Evolutionary conservation across 2,797 vertebrate species (phyloP).

Genomic region (Oceanodroma leucorhoa): DNA sequence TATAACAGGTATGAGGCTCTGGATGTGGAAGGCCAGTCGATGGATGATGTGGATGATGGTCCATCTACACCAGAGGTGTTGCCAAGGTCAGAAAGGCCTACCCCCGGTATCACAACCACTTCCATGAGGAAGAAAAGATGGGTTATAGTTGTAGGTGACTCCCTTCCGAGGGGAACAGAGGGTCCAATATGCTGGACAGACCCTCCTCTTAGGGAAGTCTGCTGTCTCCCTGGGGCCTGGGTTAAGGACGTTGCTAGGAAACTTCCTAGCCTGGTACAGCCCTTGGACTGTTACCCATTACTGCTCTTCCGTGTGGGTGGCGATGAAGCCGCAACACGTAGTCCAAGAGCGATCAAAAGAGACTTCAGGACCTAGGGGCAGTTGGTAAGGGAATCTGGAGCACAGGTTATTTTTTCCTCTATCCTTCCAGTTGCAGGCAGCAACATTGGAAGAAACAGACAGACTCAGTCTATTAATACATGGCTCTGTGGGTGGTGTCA

Average conservation of each 20-base stretch:
- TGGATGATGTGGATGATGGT: not conserved
- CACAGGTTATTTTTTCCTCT: not conserved
- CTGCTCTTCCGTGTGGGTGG: not conserved
- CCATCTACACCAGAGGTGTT: not conserved
- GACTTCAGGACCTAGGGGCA: not conserved
- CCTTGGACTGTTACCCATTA: not conserved
- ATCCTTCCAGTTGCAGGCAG: not conserved
- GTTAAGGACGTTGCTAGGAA: not conserved
- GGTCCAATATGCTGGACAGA: not conserved
- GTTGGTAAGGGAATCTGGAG: not conserved
- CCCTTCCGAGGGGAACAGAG: not conserved
- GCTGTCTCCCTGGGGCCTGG: not conserved
- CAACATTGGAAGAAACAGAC: not conserved
- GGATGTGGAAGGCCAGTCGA: not conserved
- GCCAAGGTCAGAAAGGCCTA: not conserved
- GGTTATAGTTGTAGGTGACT: not conserved
- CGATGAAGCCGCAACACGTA: not conserved
- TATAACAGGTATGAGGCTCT: not conserved
- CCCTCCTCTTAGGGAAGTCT: not conserved
- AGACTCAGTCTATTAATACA: not conserved
- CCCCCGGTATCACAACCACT: not conserved
- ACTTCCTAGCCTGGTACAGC: not conserved
- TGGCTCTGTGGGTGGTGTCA: not conserved
- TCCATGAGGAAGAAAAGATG: not conserved
- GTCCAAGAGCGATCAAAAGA: not conserved